phyloP scores from a whole-genome alignment of 1,140 invertebrate genomes.

The Berghia stephanieae region DNA sequence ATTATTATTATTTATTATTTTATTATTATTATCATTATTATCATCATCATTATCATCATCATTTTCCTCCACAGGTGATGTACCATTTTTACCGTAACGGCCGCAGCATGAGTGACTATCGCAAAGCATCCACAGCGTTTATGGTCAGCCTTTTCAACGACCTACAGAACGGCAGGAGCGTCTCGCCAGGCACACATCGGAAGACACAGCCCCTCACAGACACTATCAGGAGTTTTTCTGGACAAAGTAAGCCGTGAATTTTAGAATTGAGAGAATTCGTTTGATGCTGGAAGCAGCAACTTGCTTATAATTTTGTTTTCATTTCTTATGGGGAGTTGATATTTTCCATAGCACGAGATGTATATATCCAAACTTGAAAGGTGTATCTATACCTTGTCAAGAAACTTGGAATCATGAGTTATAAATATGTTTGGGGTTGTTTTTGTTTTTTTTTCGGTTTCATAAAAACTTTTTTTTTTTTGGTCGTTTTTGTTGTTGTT shows the following conservation, averaged over 20 bases:
- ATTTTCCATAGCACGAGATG: no score
- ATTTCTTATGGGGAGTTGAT: no score
- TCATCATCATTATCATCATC: not conserved
- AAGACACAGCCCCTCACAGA: not conserved
- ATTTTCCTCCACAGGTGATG: not conserved
- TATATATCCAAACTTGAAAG: no score
- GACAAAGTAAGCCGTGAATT: not conserved
- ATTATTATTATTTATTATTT: no score
- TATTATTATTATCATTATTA: no score
- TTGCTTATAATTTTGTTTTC: not conserved
- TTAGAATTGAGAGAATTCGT: not conserved
- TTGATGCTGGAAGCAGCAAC: not conserved
- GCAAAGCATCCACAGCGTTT: not conserved
- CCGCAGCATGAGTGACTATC: not conserved
- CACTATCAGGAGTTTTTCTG: conserved; percentile 14
- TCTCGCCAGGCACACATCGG: not conserved
- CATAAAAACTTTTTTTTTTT: no score
- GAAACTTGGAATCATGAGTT: no score
- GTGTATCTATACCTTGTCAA: no score
- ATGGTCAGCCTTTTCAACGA: conserved; percentile 20
- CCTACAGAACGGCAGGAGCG: not conserved
- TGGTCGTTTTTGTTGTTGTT: no score
- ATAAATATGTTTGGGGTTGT: no score
- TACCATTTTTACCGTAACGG: conserved; percentile 17
- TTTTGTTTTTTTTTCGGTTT: no score